Evolutionary conservation across 2,888 invertebrate species (phyloP), one percentile per base, ranked within the genome.

Genomic region (Neoaliturus tenellus): DNA sequence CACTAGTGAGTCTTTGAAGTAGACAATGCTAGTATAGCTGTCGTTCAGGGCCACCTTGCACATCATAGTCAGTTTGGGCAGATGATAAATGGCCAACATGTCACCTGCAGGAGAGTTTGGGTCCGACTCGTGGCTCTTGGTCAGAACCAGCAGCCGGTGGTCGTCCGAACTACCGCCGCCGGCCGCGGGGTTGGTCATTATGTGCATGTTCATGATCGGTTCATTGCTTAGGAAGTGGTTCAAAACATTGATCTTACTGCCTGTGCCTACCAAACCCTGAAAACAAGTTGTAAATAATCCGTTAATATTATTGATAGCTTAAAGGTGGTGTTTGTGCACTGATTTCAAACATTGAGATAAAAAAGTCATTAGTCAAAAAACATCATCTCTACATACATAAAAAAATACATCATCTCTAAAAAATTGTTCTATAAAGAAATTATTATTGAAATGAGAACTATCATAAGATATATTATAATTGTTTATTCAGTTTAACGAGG

Each of bases 181-280:
- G 12, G 4, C 6, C 3, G 20, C 23, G 5, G 5, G 5, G 25
- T 25, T 23, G 2, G 55, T 14, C 17, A 55, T 25, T 0, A 82
- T 51, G 6, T n/a, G 28, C 82, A 82, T 82, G 35, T 33, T 17
- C n/a, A 82, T n/a, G 14, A 82, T 82, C 8, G 17, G 33, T 14
- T 82, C 35, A n/a, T 82, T 55, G 23, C 33, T 82, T 17, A 82
- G 23, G 14, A 17, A 20, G n/a, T 82, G 82, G 35, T 82, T 69
- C 20, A 82, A 35, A 14, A 82, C 82, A 39, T 82, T 71, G 35
- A 82, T 39, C 28, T 39, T 82, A n/a, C 25, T 44, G 10, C 82
- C 82, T 35, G 82, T 82, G 25, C 82, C 82, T 10, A 82, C 73
- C 14, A 82, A 35, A 55, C 82, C 82, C 82, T 82, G 23, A 55